Base-by-base conservation (phyloP, 2,113 vertebrate genomes). In the Motacilla tschutschensis region DNA sequence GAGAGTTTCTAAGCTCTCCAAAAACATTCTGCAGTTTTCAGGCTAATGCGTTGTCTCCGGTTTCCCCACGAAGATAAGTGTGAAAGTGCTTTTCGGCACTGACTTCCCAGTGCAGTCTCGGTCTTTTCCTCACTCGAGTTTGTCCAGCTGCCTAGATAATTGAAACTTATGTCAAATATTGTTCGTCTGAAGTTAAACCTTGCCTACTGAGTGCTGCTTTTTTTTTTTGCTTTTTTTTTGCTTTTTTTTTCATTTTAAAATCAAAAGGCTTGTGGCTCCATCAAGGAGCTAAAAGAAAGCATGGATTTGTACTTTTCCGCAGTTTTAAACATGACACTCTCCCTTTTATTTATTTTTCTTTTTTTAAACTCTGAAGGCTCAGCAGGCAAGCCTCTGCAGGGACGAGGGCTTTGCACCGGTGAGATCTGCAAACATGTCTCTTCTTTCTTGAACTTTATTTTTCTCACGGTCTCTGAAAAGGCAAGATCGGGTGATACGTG, bases 381-480 rank as follows among this genome's bases (percentile, higher is more conserved):
- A 60, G 94, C 93, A 89, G 95, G 82, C 95, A 73, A 64, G 74
- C 86, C 87, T 91, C 88, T 90, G 72, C 91, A 89, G 75, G 58
- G 95, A 75, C 7, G 24, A 83, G 85, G 74, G 91, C 89, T 85
- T 79, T 88, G 81, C 92, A 55, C 87, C 28, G 8, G 35, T 48
- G 89, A 91, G 91, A 88, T 59, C 79, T 47, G 92, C 95, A 95
- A 94, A 90, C 90, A 93, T 31, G 81, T 66, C 95, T 95, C 96
- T 95, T 92, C 96, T 95, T 95, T 95, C 95, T 79, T 66, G 58
- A 93, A 79, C 95, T 96, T 96, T 91, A 91, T 96, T 97, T 98
- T 98, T 98, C 97, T 97, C 97, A 97, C 96, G 95, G 96, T 96
- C 92, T 94, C 83, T 97, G 97, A 97, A 97, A 98, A 93, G 94